phyloP scores from a whole-genome alignment of 2,888 invertebrate genomes.

The Byasa hedistus region DNA sequence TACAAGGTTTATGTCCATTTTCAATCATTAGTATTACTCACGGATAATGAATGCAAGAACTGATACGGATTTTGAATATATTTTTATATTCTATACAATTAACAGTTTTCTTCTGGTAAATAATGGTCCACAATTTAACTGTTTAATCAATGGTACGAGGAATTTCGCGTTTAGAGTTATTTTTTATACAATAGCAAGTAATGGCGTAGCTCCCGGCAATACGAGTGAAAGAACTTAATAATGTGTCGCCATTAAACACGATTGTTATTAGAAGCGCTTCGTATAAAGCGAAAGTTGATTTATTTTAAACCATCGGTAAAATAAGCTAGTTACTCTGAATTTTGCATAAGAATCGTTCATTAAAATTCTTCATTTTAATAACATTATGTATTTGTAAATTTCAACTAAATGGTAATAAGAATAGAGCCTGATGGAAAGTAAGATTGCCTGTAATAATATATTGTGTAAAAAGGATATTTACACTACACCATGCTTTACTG shows the following conservation, averaged over 20 bases:
- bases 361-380: constrained; percentile 9
- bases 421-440: too few species aligned
- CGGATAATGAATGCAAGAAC: not conserved
- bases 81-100: not conserved
- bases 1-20: not conserved
- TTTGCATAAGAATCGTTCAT: constrained; percentile 16
- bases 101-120: not conserved
- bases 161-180: not conserved
- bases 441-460: too few species aligned
- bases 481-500: too few species aligned
- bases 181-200: constrained; percentile 10
- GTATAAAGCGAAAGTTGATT: constrained; percentile 22
- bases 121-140: not conserved
- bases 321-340: constrained; percentile 11
- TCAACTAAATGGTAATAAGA: too few species aligned
- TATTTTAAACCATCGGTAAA: constrained; percentile 9
- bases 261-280: constrained; percentile 19
- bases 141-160: not conserved
- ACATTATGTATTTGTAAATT: too few species aligned
- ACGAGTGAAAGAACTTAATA: not conserved
- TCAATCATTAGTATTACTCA: not conserved
- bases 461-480: too few species aligned
- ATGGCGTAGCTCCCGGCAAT: constrained; percentile 1
- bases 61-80: not conserved
- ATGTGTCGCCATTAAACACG: constrained; percentile 14